Percentiles rank a stretch among this genome's conserved stretches.
Conservation (phyloP, 1,140 invertebrate species). For the Portunus trituberculatus region DNA sequence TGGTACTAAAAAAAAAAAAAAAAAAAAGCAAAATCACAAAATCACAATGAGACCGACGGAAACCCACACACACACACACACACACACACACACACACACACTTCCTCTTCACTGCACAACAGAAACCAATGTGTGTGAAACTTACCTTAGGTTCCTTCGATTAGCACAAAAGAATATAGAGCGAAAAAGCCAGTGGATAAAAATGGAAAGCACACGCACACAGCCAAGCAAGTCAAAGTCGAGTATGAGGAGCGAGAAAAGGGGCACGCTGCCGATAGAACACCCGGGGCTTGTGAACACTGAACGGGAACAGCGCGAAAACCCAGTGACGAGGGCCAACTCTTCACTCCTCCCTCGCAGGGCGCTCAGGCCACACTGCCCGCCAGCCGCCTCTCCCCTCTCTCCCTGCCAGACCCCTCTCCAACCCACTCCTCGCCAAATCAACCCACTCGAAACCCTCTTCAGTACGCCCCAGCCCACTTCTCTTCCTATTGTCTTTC, state of each 20-base stretch:
- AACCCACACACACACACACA: no score
- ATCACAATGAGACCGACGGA: not conserved
- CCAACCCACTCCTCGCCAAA: conserved; percentile 5
- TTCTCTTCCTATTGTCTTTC: not conserved
- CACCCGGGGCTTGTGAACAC: not conserved
- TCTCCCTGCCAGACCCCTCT: not conserved
- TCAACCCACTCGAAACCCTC: conserved; percentile 7
- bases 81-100: no score
- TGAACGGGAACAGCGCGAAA: not conserved
- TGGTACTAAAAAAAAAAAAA: no score
- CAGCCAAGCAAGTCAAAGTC: not conserved
- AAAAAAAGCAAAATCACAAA: no score
- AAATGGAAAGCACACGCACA: no score
- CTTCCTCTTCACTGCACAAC: not conserved
- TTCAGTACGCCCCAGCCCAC: not conserved
- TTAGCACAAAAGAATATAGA: not conserved
- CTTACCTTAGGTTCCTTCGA: not conserved
- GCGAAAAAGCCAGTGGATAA: no score
- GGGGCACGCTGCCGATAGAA: not conserved
- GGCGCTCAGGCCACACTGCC: conserved; percentile 47
- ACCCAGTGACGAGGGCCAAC: not conserved
- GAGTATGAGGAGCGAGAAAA: not conserved
- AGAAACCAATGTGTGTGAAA: not conserved
- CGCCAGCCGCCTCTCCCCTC: not conserved
- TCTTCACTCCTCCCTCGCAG: conserved; percentile 30